Conservation (phyloP, 1,140 invertebrate species). For the Bombus breviceps region DNA sequence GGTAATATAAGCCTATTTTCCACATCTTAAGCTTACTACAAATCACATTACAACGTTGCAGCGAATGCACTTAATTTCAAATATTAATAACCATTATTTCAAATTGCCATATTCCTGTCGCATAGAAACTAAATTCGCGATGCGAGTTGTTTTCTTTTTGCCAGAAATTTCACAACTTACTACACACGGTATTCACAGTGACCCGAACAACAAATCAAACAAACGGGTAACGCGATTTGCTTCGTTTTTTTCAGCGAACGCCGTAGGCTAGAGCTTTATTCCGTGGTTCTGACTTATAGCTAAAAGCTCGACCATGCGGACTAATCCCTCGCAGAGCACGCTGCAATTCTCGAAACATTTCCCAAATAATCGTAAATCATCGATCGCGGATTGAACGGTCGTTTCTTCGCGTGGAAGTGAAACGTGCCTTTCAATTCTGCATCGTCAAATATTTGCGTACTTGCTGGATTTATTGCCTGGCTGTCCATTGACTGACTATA, state of each 20-base stretch:
- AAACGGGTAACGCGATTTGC: constrained; percentile 7
- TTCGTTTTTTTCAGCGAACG: not conserved
- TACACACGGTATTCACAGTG: not conserved
- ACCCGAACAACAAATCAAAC: constrained; percentile 10
- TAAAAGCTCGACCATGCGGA: not conserved
- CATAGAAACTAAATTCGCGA: not conserved
- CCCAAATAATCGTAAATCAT: constrained; percentile 41
- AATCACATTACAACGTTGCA: not conserved
- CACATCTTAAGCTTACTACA: no score
- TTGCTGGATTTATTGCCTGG: constrained; percentile 28
- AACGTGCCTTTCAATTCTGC: not conserved
- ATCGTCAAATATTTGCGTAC: constrained; percentile 45
- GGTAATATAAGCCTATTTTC: not conserved
- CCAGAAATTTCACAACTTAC: not conserved
- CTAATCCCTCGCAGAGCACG: not conserved
- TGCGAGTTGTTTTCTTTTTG: not conserved
- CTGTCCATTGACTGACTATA: not conserved
- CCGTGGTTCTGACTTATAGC: constrained; percentile 41
- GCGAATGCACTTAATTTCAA: not conserved
- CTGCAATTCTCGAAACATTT: constrained; percentile 29
- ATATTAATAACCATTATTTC: not conserved
- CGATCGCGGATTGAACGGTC: constrained; percentile 9
- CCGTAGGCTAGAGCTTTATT: constrained; percentile 45
- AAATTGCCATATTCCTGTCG: not conserved
- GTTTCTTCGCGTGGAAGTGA: constrained; percentile 1